Conservation (phyloP, 2,113 vertebrate genomes). For the Fregetta grallaria region DNA sequence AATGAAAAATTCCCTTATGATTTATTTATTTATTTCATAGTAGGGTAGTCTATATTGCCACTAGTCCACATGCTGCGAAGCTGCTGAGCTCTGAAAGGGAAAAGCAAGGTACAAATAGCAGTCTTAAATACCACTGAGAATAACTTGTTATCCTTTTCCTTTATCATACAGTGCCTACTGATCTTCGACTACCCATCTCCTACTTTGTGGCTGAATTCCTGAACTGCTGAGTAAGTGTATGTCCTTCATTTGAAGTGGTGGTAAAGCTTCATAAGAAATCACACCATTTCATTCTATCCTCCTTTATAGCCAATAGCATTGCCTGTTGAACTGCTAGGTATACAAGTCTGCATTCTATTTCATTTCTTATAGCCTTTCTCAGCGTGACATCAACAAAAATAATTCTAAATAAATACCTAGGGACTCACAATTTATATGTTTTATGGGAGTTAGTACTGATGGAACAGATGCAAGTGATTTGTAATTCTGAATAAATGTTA, state of each 20-base stretch:
- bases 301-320: neutral
- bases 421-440: neutral
- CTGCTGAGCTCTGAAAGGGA: neutral
- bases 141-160: neutral
- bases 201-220: neutral
- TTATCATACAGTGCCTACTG: neutral
- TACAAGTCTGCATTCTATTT: neutral
- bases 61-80: neutral
- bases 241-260: neutral
- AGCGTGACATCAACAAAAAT: neutral
- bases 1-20: slow-evolving; percentile 31
- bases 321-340: neutral
- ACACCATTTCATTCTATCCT: neutral
- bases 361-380: neutral
- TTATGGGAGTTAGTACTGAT: neutral
- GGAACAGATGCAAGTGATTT: neutral
- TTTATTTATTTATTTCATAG: neutral
- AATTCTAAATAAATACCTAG: neutral
- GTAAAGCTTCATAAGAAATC: neutral
- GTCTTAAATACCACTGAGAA: neutral
- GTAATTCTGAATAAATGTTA: neutral
- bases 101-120: neutral
- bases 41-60: neutral
- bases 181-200: neutral
- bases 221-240: neutral